Evolutionary conservation across 2,888 invertebrate genomes (phyloP).

Genomic region (Magallana nippona): DNA sequence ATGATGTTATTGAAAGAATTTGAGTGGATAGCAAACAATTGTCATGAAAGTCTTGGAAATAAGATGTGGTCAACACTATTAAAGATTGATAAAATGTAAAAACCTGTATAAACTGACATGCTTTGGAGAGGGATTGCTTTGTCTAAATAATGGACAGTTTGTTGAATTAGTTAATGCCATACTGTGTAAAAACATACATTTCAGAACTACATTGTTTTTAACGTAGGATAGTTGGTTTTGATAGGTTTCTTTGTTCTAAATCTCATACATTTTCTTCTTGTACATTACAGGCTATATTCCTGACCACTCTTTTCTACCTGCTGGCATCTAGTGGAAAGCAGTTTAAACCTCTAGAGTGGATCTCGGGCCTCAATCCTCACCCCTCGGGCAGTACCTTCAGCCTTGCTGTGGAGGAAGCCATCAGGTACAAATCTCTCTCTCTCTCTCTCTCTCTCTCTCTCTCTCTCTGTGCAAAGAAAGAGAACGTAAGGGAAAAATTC

Average conservation of each 20-base stretch:
- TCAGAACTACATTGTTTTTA: too few species aligned
- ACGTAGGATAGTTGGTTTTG: neutral
- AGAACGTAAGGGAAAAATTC: neutral
- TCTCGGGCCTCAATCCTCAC: slow-evolving; percentile 89
- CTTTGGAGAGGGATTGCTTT: too few species aligned
- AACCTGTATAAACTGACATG: too few species aligned
- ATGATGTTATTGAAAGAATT: too few species aligned
- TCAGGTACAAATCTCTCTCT: slow-evolving; percentile 76
- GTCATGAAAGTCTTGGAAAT: too few species aligned
- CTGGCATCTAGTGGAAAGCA: slow-evolving; percentile 90
- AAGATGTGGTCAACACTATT: too few species aligned
- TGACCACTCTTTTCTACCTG: slow-evolving; percentile 97
- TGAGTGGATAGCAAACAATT: too few species aligned
- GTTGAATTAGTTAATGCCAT: too few species aligned
- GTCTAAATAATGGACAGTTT: too few species aligned
- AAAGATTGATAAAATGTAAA: too few species aligned
- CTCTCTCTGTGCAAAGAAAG: neutral
- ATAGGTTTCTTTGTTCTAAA: too few species aligned
- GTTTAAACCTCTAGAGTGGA: slow-evolving; percentile 95
- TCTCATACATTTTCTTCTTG: neutral
- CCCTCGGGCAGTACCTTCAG: slow-evolving; percentile 73
- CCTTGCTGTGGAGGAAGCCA: slow-evolving; percentile 81
- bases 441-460: neutral
- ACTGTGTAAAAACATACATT: too few species aligned
- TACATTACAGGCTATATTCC: slow-evolving; percentile 91